Evolutionary conservation across 2,113 vertebrate species (phyloP), one percentile per base, ranked within the genome.

Genomic region (Arvicanthis niloticus): DNA sequence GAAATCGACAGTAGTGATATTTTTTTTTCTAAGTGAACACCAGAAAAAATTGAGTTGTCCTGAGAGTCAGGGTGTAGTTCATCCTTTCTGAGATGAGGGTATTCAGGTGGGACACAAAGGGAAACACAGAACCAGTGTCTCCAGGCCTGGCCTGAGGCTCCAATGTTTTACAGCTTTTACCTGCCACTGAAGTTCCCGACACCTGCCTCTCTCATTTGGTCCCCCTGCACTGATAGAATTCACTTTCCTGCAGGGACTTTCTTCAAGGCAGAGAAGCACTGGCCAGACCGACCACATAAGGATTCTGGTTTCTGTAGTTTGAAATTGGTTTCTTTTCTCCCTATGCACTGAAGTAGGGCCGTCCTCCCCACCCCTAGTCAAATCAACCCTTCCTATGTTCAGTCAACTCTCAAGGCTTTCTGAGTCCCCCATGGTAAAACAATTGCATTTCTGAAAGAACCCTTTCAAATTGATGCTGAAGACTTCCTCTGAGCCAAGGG

Each of bases 21-120:
- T 56, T 26, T 48, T 13, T 75, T 82, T 40, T 42, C 48, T 84
- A 40, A 37, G 17, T 26, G 51, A 85, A 60, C 19, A 11, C 34
- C 31, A 22, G 76, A 34, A 68, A 68, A 21, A 67, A 42, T 11
- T 76, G 42, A 42, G 24, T 89, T 65, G 84, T 93, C n/a, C 45
- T 84, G 76, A 82, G 73, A 91, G 45, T 40, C 37, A 2, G 40
- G 56, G 68, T 65, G 48, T 24, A 88, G 81, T 80, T 96, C 95
- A 88, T 97, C 94, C n/a, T 56, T 80, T 11, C 95, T 97, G 91
- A 86, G 42, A 62, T 92, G 13, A 68, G 87, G 96, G 81, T 60
- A 15, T 84, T 60, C 81, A 62, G 16, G 29, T 19, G 7, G 34
- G 78, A 92, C 51, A 24, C 12, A 58, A 70, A 77, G 80, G 68